Percentiles rank a stretch among this genome's conserved stretches.
These are phyloP conservation scores for Diplazon laetatorius DNA, from an alignment of 2,888 invertebrate genomes.

Conservation along the genomic window DNA sequence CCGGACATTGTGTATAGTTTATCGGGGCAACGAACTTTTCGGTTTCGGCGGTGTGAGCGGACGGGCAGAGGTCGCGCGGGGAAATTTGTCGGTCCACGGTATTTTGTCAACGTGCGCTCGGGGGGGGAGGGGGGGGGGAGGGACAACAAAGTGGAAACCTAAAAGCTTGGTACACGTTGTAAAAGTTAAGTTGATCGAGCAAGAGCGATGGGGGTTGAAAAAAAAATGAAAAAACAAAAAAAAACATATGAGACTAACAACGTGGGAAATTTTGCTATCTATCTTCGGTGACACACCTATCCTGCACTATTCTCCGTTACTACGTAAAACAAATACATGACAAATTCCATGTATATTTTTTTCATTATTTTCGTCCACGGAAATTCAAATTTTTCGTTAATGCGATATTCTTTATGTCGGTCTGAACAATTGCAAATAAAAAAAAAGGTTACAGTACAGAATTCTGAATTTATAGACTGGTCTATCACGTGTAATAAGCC, in stretches of 20 bases:
- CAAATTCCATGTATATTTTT: not conserved
- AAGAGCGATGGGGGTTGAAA: constrained; percentile 28
- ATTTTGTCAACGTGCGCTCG: constrained; percentile 29
- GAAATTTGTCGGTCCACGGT: constrained; percentile 1
- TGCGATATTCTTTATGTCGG: too few relatives aligned
- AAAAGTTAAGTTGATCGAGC: constrained; percentile 55
- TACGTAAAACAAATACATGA: constrained; percentile 12
- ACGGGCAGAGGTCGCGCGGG: not conserved
- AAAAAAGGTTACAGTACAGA: too few relatives aligned
- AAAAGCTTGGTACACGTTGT: constrained; percentile 42
- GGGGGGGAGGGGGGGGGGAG: not conserved
- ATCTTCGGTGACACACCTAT: constrained; percentile 15
- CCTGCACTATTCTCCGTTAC: constrained; percentile 51
- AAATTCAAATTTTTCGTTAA: not conserved
- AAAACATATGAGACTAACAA: constrained; percentile 31
- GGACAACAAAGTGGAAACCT: not conserved
- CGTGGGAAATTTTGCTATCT: constrained; percentile 43
- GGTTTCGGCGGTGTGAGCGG: not conserved
- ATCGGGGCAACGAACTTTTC: constrained; percentile 58
- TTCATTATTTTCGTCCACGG: not conserved
- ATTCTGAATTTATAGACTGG: too few relatives aligned
- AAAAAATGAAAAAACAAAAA: too few relatives aligned
- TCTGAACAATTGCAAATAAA: too few relatives aligned
- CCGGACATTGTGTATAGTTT: constrained; percentile 57
- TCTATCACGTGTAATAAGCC: too few relatives aligned